Evolutionary conservation across 2,113 vertebrate genomes (phyloP).

Genomic region (Malurus melanocephalus): DNA sequence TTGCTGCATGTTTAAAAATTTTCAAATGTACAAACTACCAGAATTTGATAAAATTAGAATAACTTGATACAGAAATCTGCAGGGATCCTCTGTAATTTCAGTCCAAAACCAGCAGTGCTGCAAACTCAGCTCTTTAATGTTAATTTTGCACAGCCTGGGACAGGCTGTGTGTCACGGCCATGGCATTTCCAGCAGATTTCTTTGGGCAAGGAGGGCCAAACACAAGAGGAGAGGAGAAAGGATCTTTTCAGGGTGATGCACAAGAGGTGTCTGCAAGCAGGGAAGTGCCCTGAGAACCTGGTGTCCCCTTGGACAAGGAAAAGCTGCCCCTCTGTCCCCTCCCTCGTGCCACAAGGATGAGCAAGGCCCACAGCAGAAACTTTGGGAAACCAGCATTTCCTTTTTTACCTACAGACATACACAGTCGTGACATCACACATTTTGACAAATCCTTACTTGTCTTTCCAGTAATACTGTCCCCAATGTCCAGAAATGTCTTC

Average conservation of each 20-base stretch:
- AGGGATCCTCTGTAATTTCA: not conserved
- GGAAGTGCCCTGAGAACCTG: not conserved
- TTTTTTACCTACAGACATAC: not conserved
- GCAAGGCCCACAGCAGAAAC: not conserved
- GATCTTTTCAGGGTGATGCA: not conserved
- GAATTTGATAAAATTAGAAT: not conserved
- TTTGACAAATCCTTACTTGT: slow-evolving; percentile 77
- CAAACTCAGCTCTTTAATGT: not conserved
- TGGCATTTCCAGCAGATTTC: not conserved
- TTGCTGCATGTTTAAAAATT: not conserved
- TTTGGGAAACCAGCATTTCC: not conserved
- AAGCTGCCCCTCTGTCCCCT: not conserved
- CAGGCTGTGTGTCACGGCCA: accelerated
- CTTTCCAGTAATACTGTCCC: slow-evolving; percentile 88
- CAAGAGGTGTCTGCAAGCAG: not conserved
- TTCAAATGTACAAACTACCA: not conserved
- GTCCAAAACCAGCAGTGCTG: not conserved
- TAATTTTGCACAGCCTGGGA: not conserved
- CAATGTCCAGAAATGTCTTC: slow-evolving; percentile 85
- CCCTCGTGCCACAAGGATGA: not conserved
- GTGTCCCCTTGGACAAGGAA: not conserved
- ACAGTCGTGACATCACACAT: not conserved
- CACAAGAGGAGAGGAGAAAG: not conserved
- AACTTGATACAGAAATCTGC: not conserved
- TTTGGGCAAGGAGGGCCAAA: not conserved